Evolutionary conservation across 2,797 vertebrate species (phyloP).

Genomic region (Geotrypetes seraphini): DNA sequence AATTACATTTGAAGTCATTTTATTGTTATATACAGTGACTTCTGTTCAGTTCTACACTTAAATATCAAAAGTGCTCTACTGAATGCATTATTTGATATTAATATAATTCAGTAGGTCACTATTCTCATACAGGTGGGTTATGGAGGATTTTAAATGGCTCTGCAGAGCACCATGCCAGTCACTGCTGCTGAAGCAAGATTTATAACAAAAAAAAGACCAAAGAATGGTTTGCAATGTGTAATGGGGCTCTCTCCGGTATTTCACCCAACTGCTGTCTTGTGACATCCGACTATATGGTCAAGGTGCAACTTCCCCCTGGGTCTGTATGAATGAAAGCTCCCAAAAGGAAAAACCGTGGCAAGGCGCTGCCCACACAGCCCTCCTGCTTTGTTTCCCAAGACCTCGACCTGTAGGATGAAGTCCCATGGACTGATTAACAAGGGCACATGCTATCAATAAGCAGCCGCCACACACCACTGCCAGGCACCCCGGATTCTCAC

Average conservation of each 20-base stretch:
- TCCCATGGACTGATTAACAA: not conserved
- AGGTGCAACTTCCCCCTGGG: rapidly evolving
- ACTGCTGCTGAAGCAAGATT: rapidly evolving
- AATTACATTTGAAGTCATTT: no score
- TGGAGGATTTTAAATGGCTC: not conserved
- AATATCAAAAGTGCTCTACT: no score
- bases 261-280: rapidly evolving
- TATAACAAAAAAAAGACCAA: not conserved
- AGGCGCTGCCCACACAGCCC: not conserved
- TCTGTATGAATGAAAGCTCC: no score
- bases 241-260: not conserved
- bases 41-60: no score
- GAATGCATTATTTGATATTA: no score
- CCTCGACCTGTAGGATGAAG: slow-evolving; percentile 4
- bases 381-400: slow-evolving; percentile 7
- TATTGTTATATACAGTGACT: no score
- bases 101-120: no score
- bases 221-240: rapidly evolving
- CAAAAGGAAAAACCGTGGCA: rapidly evolving
- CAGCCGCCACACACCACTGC: not conserved
- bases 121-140: no score
- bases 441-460: slow-evolving; percentile 7
- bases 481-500: slow-evolving; percentile 56
- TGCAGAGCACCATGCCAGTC: not conserved
- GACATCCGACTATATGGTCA: not conserved